These are phyloP conservation scores for Drosophila mulleri DNA, from an alignment of 2,888 invertebrate genomes.

Conservation along the genomic window DNA sequence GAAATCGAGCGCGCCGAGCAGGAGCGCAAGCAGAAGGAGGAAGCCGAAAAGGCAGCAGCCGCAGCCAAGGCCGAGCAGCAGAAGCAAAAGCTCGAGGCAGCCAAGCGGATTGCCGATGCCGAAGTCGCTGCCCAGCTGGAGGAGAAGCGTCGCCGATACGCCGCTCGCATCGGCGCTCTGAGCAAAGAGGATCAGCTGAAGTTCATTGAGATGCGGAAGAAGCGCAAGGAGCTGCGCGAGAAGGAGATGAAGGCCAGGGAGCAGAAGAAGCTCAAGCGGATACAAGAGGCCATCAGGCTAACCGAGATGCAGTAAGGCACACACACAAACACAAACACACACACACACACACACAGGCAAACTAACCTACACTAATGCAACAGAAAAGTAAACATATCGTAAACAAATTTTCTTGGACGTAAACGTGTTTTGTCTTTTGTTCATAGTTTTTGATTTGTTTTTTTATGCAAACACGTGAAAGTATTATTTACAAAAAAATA, in stretches of 20 bases:
- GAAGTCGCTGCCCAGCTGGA: constrained; percentile 54
- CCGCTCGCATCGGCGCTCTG: constrained; percentile 75
- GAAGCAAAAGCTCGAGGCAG: constrained; percentile 56
- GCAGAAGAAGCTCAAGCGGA: constrained; percentile 68
- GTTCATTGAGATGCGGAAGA: constrained; percentile 81
- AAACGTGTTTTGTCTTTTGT: constrained; percentile 24
- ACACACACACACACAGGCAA: constrained; percentile 27
- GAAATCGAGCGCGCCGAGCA: constrained; percentile 71
- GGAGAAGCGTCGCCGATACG: constrained; percentile 71
- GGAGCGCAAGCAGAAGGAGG: constrained; percentile 69
- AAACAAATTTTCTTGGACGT: constrained; percentile 24
- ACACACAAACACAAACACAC: constrained; percentile 25
- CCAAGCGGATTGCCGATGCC: constrained; percentile 67
- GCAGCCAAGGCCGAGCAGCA: constrained; percentile 63
- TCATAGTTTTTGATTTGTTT: constrained; percentile 38
- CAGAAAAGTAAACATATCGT: constrained; percentile 48
- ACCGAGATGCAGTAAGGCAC: constrained; percentile 56
- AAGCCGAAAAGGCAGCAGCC: constrained; percentile 59
- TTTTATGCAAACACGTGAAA: constrained; percentile 54
- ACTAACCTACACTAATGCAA: constrained; percentile 28
- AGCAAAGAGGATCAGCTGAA: constrained; percentile 80
- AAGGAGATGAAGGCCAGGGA: constrained; percentile 67
- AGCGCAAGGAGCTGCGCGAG: constrained; percentile 75
- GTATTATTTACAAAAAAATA: constrained; percentile 66
- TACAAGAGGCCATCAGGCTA: constrained; percentile 67